Conservation (phyloP, 2,888 invertebrate genomes). For the Chalcis sispes region DNA sequence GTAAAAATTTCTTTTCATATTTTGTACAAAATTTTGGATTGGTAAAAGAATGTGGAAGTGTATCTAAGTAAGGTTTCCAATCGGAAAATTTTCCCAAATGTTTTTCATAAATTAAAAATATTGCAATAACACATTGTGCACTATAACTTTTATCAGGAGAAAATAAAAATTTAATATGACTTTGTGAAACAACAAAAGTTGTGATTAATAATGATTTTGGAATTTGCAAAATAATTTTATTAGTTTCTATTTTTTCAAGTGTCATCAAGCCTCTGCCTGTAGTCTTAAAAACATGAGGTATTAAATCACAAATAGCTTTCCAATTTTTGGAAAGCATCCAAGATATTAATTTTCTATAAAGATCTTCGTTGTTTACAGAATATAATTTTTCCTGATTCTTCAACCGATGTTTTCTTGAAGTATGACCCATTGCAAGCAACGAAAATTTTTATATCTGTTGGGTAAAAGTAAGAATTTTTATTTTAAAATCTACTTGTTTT, state of each 20-base stretch:
- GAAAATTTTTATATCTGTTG: conserved; percentile 53
- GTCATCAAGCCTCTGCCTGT: conserved; percentile 87
- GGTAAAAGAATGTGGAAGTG: conserved; percentile 82
- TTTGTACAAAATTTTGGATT: conserved; percentile 83
- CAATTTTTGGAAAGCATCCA: conserved; percentile 67
- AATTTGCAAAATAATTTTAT: conserved; percentile 78
- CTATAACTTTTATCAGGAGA: conserved; percentile 59
- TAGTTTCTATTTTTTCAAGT: conserved; percentile 69
- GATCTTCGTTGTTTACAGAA: conserved; percentile 56
- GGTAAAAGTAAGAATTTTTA: conserved; percentile 39
- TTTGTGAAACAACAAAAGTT: conserved; percentile 72
- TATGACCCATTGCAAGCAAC: conserved; percentile 67
- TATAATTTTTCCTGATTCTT: conserved; percentile 61
- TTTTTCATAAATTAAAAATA: conserved; percentile 85
- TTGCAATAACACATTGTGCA: conserved; percentile 85
- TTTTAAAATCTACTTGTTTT: conserved; percentile 1
- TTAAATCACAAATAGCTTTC: conserved; percentile 62
- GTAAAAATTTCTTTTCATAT: conserved; percentile 79
- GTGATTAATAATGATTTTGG: conserved; percentile 78
- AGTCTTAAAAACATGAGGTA: conserved; percentile 77
- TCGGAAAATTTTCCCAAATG: conserved; percentile 78
- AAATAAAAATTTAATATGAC: conserved; percentile 65
- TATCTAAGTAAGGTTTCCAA: conserved; percentile 83
- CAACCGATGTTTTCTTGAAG: conserved; percentile 66
- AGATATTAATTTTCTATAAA: conserved; percentile 61